phyloP scores from a whole-genome alignment of 1,140 invertebrate genomes.

The Bombus balteatus region DNA sequence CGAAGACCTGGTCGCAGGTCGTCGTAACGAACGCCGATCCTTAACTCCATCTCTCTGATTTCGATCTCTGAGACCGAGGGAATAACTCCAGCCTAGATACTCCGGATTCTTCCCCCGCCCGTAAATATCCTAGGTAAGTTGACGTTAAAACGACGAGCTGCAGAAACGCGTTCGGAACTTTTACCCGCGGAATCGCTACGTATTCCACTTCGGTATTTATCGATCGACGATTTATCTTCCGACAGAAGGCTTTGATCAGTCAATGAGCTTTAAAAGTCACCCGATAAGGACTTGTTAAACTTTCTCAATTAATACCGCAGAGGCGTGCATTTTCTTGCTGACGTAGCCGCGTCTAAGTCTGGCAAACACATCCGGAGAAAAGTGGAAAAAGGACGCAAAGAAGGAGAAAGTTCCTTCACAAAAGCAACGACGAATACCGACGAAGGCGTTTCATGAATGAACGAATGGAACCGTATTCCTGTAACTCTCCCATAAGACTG shows the following conservation, averaged over 20 bases:
- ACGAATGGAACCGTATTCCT: slow-evolving; percentile 14
- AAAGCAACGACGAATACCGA: not conserved
- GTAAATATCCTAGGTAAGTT: not conserved
- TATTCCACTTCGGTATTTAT: too few species aligned
- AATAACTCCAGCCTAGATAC: slow-evolving; percentile 17
- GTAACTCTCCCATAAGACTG: slow-evolving; percentile 1
- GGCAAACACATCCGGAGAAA: not conserved
- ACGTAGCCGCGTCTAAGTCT: not conserved
- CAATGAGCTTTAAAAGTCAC: not conserved
- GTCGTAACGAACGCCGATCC: slow-evolving; percentile 24
- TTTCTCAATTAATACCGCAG: not conserved
- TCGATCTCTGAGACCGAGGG: slow-evolving; percentile 19
- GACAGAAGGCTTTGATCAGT: not conserved
- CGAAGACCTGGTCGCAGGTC: not conserved
- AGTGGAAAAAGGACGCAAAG: not conserved
- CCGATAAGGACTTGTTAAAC: not conserved
- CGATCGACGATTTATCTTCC: slow-evolving; percentile 8
- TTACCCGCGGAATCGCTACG: not conserved
- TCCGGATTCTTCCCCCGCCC: slow-evolving; percentile 18
- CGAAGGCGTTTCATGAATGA: slow-evolving; percentile 24
- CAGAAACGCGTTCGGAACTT: not conserved
- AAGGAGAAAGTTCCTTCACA: not conserved
- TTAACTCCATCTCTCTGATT: slow-evolving; percentile 44
- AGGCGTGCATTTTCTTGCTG: not conserved
- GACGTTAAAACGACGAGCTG: too few species aligned